Percentiles rank a stretch among this genome's conserved stretches.
phyloP scores from a whole-genome alignment of 2,888 invertebrate species.

The Bursaphelenchus okinawaensis region DNA sequence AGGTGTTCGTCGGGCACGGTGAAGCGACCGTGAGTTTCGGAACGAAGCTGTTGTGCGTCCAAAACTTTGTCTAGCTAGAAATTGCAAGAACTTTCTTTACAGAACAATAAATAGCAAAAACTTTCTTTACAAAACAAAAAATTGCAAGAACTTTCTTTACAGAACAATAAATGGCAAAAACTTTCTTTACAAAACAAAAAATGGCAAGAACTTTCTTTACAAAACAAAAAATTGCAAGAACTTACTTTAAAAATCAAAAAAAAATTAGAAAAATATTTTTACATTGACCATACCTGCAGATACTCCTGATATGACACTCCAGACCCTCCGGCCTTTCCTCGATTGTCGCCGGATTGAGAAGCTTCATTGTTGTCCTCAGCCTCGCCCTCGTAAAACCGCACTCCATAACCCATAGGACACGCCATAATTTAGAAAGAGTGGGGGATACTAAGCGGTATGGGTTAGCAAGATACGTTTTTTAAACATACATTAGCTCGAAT shows the following conservation, averaged over 20 bases:
- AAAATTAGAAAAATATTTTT: background rate
- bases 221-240: background rate
- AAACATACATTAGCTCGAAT: too few species aligned
- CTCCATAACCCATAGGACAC: conserved; percentile 34
- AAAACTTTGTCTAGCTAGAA: conserved; percentile 74
- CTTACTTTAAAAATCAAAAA: background rate
- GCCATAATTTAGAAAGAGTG: too few species aligned
- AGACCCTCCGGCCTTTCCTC: conserved; percentile 45
- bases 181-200: background rate
- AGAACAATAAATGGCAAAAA: too few species aligned
- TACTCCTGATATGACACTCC: conserved; percentile 87
- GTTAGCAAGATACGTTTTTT: too few species aligned
- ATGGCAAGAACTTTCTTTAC: background rate
- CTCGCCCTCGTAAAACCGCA: conserved; percentile 26
- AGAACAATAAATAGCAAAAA: background rate
- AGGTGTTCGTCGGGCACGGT: conserved; percentile 92
- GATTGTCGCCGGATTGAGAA: conserved; percentile 45
- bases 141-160: background rate
- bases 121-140: background rate
- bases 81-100: background rate
- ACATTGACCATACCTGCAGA: conserved; percentile 63
- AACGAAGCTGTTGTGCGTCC: conserved; percentile 74
- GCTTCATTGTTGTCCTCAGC: conserved; percentile 18
- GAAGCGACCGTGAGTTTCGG: conserved; percentile 63
- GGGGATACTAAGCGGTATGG: too few species aligned